phyloP scores from a whole-genome alignment of 2,797 vertebrate genomes.

The Cyprinodon diabolis region DNA sequence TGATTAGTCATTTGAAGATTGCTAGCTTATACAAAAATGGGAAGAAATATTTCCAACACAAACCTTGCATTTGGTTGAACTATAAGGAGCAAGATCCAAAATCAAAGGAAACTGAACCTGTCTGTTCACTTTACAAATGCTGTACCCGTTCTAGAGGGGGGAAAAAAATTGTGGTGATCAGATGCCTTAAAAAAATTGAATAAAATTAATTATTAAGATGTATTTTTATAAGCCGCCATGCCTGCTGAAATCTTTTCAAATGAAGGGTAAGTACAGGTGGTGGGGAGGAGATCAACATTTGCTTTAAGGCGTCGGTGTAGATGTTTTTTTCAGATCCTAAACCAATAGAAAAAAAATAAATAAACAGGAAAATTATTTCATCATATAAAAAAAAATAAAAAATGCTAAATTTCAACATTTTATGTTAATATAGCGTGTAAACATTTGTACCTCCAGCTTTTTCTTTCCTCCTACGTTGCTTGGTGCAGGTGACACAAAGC shows the following conservation, averaged over 20 bases:
- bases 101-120: slow-evolving; percentile 92
- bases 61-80: slow-evolving; percentile 93
- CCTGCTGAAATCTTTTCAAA: slow-evolving; percentile 97
- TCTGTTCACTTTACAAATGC: slow-evolving; percentile 92
- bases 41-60: slow-evolving; percentile 14
- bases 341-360: slow-evolving; percentile 18
- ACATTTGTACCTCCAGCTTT: slow-evolving; percentile 58
- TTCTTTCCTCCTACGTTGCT: slow-evolving; percentile 65
- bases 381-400: background rate
- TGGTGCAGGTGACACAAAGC: slow-evolving; percentile 90
- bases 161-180: slow-evolving; percentile 6
- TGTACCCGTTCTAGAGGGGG: slow-evolving; percentile 87
- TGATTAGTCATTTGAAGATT: slow-evolving; percentile 9
- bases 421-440: background rate
- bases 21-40: background rate
- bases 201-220: background rate
- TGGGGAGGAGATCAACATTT: slow-evolving; percentile 92
- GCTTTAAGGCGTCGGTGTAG: slow-evolving; percentile 95
- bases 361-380: background rate
- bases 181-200: slow-evolving; percentile 1
- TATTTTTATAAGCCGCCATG: slow-evolving; percentile 47
- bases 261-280: slow-evolving; percentile 95
- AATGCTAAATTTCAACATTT: background rate
- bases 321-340: slow-evolving; percentile 86
- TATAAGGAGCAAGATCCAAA: slow-evolving; percentile 94